Evolutionary conservation across 2,888 invertebrate genomes (phyloP), one percentile per base, ranked within the genome.

Genomic region (Heterodera filipjevi): DNA sequence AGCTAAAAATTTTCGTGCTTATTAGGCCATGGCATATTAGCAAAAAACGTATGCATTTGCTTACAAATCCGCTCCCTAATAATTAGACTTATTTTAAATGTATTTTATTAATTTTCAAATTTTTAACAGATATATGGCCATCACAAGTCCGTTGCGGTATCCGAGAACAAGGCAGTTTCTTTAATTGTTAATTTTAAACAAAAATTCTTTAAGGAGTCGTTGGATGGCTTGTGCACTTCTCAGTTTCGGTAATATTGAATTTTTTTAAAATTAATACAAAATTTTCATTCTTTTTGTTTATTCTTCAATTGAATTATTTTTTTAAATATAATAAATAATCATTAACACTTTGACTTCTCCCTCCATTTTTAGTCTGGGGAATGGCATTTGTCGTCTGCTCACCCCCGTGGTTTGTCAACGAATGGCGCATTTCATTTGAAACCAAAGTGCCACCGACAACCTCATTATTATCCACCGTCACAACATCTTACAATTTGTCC

Each of bases 61-160:
- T n/a, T n/a, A n/a, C n/a, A n/a, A n/a, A n/a, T n/a, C n/a, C n/a
- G n/a, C n/a, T n/a, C n/a, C n/a, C n/a, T n/a, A n/a, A n/a, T n/a
- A n/a, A n/a, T n/a, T n/a, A n/a, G n/a, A n/a, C n/a, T 12, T 39
- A 39, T 39, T 39, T 39, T 1, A 39, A 39, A 10, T 10, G 0
- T 39, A 10, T 39, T 39, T 0, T 39, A 39, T 39, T 2, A 10
- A 12, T 6, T 10, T 39, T 71, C 14, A 49, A 1, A n/a, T 73
- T 19, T n/a, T 59, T 0, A 3, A 1, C 19, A 75, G 75, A 33
- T 90, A 90, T 82, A 89, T 90, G 85, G 89, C 90, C 76, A 90
- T 90, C 66, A 90, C 90, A 66, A 85, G 85, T 71, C 89, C 90
- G 53, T 85, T 90, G 35, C 85, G 87, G 78, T 90, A 90, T 80